These are phyloP conservation scores for Hypotaenidia okinawae DNA, from an alignment of 2,797 vertebrate species.

Conservation along the genomic window DNA sequence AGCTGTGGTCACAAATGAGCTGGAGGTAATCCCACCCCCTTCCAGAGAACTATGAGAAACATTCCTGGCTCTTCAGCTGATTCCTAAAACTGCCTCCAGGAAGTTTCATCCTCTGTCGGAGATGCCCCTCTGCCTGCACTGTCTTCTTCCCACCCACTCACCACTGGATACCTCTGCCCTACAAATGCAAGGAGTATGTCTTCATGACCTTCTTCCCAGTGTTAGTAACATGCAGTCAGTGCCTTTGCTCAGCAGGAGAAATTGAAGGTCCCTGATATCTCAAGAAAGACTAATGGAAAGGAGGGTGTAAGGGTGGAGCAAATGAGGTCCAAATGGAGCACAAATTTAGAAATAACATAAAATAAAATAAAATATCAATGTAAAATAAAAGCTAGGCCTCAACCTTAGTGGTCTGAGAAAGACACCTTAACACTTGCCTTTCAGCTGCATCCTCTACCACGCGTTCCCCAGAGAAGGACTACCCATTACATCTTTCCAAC, in stretches of 20 bases:
- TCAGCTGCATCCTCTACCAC: rapidly evolving
- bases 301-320: rapidly evolving
- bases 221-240: not conserved
- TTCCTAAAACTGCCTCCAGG: not conserved
- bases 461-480: not conserved
- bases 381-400: not conserved
- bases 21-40: not conserved
- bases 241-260: not conserved
- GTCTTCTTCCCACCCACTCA: not conserved
- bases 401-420: not conserved
- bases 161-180: not conserved
- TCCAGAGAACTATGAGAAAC: not conserved
- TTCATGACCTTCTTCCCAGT: not conserved
- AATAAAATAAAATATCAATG: rapidly evolving
- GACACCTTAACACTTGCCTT: not conserved
- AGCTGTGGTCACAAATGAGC: not conserved
- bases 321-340: not conserved
- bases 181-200: not conserved
- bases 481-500: rapidly evolving
- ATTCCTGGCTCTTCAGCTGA: not conserved
- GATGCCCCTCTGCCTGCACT: not conserved
- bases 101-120: not conserved
- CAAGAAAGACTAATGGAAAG: not conserved
- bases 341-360: not conserved
- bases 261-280: not conserved